These are phyloP conservation scores for Lasioglossum zephyrum DNA, from an alignment of 2,888 invertebrate genomes.

Conservation along the genomic window DNA sequence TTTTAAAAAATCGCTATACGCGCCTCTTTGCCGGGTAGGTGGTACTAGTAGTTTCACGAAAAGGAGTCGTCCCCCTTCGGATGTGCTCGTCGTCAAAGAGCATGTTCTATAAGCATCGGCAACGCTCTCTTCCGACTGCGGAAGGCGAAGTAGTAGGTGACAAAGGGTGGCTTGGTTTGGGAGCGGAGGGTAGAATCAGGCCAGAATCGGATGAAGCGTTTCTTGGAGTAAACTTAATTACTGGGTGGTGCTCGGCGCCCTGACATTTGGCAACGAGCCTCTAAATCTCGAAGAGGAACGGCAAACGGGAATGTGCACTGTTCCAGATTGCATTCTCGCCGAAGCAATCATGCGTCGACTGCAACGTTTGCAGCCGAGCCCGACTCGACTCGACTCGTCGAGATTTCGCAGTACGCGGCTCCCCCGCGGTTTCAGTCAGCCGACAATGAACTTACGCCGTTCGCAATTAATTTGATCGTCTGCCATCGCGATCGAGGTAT, in stretches of 20 bases:
- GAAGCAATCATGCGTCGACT: conserved; percentile 72
- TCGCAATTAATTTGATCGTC: neutral
- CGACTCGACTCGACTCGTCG: neutral
- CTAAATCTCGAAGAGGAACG: conserved; percentile 75
- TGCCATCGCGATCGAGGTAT: neutral
- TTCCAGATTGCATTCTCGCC: conserved; percentile 72
- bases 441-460: conserved; percentile 18
- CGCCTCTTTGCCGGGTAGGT: neutral
- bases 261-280: conserved; percentile 78
- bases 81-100: conserved; percentile 55
- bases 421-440: conserved; percentile 21
- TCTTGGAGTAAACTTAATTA: conserved; percentile 78
- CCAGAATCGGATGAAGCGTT: conserved; percentile 56
- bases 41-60: neutral
- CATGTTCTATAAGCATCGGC: conserved; percentile 63
- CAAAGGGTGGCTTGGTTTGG: conserved; percentile 23
- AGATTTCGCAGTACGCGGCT: conserved; percentile 15
- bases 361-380: conserved; percentile 27
- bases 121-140: neutral
- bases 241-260: conserved; percentile 72
- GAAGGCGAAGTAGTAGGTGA: conserved; percentile 25
- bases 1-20: neutral
- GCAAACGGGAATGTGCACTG: conserved; percentile 60
- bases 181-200: conserved; percentile 27
- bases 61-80: neutral